Evolutionary conservation across 2,113 vertebrate species (phyloP), one percentile per base, ranked within the genome.

Genomic region (Galeopterus variegatus): DNA sequence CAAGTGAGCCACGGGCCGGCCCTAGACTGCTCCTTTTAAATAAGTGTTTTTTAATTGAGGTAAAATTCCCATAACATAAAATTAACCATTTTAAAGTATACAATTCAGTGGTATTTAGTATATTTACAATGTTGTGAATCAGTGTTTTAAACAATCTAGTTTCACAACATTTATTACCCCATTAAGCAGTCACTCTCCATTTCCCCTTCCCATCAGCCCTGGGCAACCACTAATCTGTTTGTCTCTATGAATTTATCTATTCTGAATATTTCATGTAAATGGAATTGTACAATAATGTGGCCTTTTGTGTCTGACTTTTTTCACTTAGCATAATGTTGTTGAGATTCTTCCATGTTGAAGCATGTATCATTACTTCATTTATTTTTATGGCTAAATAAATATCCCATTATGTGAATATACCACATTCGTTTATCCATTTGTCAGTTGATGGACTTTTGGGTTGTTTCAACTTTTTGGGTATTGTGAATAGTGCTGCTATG

Each of bases 381-480:
- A 36, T 93, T 96, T 96, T 93, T 97, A 88, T 91, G 69, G 72
- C 72, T 95, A 65, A 90, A 70, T 93, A 96, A 94, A 94, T 90
- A 90, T 84, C 96, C 54, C 33, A 81, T 88, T 94, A 41, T 95
- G 36, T 81, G 54, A 90, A 87, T 86, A 80, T 88, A 81, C 33
- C 4, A 56, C 36, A 92, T 69, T 90, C 87, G 10, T 85, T 97
- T 90, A 90, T 95, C 58, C 48, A 50, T 88, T 97, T 64, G 11
- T 88, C 21, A 91, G n/a, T 93, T 93, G 67, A 81, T 93, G 58
- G 65, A 67, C 75, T 90, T 97, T 93, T 67, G 82, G 62, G 33
- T 82, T 87, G 41, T 95, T 96, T 91, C 24, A 1, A 79, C 12
- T 9, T 85, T 97, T 88, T 90, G 76, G 60, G 60, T 95, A 8